A percentile compares a stretch with the other conserved stretches of the same genome.
Conservation (phyloP, 2,797 vertebrate genomes). For the Bradypodion pumilum region DNA sequence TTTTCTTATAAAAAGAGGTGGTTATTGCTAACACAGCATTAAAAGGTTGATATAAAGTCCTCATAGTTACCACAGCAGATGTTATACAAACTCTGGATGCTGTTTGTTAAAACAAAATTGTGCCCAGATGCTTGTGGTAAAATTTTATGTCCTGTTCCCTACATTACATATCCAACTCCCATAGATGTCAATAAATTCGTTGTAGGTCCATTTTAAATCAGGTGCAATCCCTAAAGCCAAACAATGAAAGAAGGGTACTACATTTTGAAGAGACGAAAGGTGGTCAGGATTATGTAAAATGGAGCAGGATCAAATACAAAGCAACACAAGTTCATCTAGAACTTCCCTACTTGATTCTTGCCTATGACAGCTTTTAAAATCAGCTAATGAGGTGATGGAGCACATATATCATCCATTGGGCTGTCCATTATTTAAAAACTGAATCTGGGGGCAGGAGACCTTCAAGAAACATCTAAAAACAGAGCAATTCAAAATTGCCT, state of each 20-base stretch:
- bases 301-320: background rate
- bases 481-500: no score
- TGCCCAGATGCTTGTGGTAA: slow-evolving; percentile 70
- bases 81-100: slow-evolving; percentile 69
- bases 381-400: no score
- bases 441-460: no score
- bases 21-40: slow-evolving; percentile 67
- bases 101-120: slow-evolving; percentile 65
- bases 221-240: slow-evolving; percentile 1
- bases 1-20: slow-evolving; percentile 66
- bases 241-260: background rate
- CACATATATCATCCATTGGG: no score
- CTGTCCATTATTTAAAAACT: no score
- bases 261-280: background rate
- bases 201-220: slow-evolving; percentile 8
- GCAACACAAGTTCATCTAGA: background rate
- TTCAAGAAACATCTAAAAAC: no score
- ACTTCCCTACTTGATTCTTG: no score
- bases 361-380: no score
- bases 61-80: slow-evolving; percentile 71
- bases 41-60: slow-evolving; percentile 68
- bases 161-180: slow-evolving; percentile 51
- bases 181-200: slow-evolving; percentile 48
- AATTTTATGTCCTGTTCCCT: slow-evolving; percentile 62
- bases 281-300: background rate